Evolutionary conservation across 1,140 invertebrate genomes (phyloP).

Genomic region (Zaprionus vittiger): DNA sequence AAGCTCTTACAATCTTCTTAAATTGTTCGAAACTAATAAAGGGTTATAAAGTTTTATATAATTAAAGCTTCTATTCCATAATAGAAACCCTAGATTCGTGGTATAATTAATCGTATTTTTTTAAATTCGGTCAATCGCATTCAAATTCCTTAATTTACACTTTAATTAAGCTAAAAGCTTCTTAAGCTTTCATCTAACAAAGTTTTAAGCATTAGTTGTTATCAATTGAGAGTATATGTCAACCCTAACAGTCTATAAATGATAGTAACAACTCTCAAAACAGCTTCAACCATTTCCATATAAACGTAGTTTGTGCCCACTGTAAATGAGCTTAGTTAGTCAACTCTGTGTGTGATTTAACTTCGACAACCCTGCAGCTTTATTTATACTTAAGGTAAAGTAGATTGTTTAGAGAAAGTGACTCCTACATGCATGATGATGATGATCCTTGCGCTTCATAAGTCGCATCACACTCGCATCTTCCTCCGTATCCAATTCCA

Average conservation of each 20-base stretch:
- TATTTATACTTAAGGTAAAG: neutral
- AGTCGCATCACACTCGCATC: slow-evolving; percentile 9
- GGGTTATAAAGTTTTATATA: too few species aligned
- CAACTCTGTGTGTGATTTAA: neutral
- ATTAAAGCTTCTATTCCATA: too few species aligned
- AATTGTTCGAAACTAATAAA: too few species aligned
- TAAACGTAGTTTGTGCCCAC: neutral
- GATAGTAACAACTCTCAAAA: neutral
- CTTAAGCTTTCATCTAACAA: neutral
- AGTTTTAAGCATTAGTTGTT: too few species aligned
- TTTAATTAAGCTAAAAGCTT: neutral
- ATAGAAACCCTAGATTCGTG: too few species aligned
- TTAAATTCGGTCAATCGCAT: too few species aligned
- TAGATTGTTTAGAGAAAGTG: neutral
- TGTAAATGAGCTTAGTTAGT: neutral
- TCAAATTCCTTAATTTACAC: neutral
- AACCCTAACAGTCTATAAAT: neutral
- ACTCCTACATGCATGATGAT: slow-evolving; percentile 17
- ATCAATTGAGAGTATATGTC: too few species aligned
- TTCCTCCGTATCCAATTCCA: slow-evolving; percentile 26
- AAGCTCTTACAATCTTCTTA: too few species aligned
- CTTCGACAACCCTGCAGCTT: neutral
- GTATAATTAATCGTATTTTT: too few species aligned
- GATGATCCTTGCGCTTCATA: slow-evolving; percentile 18
- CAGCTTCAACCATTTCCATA: neutral